These are phyloP conservation scores for Mystacides longicornis DNA, from an alignment of 2,888 invertebrate species.

Conservation along the genomic window DNA sequence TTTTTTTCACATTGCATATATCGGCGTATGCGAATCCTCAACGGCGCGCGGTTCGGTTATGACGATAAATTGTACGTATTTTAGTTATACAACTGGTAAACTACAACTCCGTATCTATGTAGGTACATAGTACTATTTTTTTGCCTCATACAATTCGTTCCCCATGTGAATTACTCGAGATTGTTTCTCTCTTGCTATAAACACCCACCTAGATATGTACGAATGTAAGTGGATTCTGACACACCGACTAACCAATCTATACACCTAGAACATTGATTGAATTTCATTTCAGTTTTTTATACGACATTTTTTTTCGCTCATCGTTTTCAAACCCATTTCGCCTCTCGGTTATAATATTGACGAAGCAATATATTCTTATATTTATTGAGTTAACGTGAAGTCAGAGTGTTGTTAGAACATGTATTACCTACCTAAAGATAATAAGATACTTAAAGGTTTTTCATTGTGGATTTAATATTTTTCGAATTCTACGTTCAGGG, in stretches of 20 bases:
- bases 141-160: slow-evolving; percentile 13
- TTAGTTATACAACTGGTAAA: neutral
- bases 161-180: slow-evolving; percentile 13
- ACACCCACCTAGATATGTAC: slow-evolving; percentile 1
- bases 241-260: neutral
- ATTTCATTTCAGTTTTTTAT: neutral
- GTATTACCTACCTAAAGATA: no score
- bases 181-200: slow-evolving; percentile 5
- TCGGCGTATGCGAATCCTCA: no score
- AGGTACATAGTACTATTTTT: slow-evolving; percentile 5
- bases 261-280: neutral
- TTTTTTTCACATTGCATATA: no score
- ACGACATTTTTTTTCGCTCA: neutral
- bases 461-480: no score
- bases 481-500: no score
- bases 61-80: neutral
- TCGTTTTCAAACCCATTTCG: neutral
- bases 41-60: no score
- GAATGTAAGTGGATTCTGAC: neutral
- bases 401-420: no score
- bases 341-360: no score
- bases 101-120: neutral
- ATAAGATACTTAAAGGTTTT: no score
- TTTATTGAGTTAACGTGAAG: no score
- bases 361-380: no score